These are phyloP conservation scores for Nycticebus coucang DNA, from an alignment of 2,113 vertebrate species.

Conservation along the genomic window DNA sequence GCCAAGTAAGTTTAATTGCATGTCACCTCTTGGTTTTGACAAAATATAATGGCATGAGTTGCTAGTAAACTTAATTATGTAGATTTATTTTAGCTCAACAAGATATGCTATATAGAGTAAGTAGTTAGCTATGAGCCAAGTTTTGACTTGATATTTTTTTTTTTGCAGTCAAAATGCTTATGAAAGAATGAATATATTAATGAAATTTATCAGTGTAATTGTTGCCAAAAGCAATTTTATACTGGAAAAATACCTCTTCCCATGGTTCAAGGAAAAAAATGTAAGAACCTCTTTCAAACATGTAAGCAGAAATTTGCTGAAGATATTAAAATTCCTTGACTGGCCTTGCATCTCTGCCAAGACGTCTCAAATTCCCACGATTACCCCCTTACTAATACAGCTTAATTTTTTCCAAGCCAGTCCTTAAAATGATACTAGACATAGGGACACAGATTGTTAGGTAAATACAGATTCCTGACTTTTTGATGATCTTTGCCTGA, in stretches of 20 bases:
- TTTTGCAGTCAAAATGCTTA: slow-evolving; percentile 71
- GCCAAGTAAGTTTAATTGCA: slow-evolving; percentile 71
- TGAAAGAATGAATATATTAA: slow-evolving; percentile 73
- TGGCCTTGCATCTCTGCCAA: slow-evolving; percentile 5
- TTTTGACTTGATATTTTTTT: slow-evolving; percentile 69
- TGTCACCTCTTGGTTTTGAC: slow-evolving; percentile 79
- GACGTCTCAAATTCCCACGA: slow-evolving; percentile 3
- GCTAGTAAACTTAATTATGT: slow-evolving; percentile 82
- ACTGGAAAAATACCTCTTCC: slow-evolving; percentile 33
- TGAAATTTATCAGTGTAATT: slow-evolving; percentile 69
- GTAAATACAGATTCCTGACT: neutral
- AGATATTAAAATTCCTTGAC: neutral
- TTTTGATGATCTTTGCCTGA: neutral
- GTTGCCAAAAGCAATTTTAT: slow-evolving; percentile 49
- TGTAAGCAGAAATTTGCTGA: slow-evolving; percentile 30
- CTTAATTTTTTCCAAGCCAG: neutral
- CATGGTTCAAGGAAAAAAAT: slow-evolving; percentile 10
- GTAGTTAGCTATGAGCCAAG: slow-evolving; percentile 71
- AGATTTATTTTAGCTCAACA: slow-evolving; percentile 81
- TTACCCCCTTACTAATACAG: neutral
- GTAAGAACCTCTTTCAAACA: neutral
- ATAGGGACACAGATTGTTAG: neutral
- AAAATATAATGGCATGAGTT: slow-evolving; percentile 78
- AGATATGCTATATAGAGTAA: slow-evolving; percentile 79
- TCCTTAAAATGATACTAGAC: neutral